Conservation (phyloP, 2,797 vertebrate genomes). For the Myotis findleyi region DNA sequence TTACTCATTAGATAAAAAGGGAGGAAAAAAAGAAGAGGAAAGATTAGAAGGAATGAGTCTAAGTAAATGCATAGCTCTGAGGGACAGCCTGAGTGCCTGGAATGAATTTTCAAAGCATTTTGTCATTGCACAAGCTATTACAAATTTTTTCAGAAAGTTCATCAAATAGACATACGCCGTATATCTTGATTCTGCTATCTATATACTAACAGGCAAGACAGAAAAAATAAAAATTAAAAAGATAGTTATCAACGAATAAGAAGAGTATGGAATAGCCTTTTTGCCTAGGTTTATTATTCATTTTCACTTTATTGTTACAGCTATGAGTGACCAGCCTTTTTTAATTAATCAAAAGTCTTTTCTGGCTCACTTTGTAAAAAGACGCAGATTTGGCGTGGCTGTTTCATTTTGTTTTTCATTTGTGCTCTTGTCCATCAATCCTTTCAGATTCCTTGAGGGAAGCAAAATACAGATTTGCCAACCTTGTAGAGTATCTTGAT, state of each 20-base stretch:
- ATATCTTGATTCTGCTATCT: neutral
- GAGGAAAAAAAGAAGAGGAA: neutral
- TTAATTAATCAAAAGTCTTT: conserved; percentile 14
- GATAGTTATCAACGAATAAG: neutral
- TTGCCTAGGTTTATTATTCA: neutral
- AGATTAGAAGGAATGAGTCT: neutral
- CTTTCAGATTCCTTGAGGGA: neutral
- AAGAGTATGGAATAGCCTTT: neutral
- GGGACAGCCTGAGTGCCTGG: fast-evolving
- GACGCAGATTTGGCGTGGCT: neutral
- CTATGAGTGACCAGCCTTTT: neutral
- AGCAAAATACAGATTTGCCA: neutral
- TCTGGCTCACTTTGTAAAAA: conserved; percentile 30
- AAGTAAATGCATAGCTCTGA: neutral
- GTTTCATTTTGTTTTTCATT: neutral
- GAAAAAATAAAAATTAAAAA: neutral
- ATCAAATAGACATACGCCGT: neutral
- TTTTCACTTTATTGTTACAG: neutral
- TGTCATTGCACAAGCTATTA: no score
- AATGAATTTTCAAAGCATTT: neutral
- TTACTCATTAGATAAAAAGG: neutral
- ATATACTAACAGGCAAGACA: neutral
- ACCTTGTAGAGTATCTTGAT: neutral
- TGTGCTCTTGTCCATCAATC: neutral
- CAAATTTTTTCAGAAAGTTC: neutral